phyloP scores from a whole-genome alignment of 1,140 invertebrate species.

The Thalassaphorura encarpata region DNA sequence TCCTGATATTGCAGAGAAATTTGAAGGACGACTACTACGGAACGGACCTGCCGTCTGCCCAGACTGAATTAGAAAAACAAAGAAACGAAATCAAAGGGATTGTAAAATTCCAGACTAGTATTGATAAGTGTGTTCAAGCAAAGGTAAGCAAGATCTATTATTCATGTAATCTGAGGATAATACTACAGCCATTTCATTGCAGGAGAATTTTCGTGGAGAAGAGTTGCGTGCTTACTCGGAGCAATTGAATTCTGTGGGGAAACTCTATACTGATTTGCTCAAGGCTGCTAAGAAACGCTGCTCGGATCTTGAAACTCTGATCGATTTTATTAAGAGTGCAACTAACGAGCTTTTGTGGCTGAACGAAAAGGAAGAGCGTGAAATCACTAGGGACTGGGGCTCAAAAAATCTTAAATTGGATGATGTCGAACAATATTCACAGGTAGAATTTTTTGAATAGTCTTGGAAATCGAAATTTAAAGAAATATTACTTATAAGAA shows the following conservation, averaged over 20 bases:
- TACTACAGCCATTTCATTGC: background rate
- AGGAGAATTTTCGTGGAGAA: conserved; percentile 76
- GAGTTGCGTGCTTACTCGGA: conserved; percentile 81
- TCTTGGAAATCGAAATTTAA: background rate
- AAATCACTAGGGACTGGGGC: conserved; percentile 91
- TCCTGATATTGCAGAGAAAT: conserved; percentile 62
- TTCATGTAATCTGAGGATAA: background rate
- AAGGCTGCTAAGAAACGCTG: conserved; percentile 76
- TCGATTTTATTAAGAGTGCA: conserved; percentile 86
- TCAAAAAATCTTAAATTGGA: conserved; percentile 83
- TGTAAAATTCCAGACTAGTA: conserved; percentile 85
- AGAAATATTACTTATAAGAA: conserved; percentile 12
- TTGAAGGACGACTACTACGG: conserved; percentile 86
- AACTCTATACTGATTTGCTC: conserved; percentile 77
- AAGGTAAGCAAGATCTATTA: conserved; percentile 41
- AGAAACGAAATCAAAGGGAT: conserved; percentile 86
- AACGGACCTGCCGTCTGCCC: conserved; percentile 79
- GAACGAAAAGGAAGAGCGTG: conserved; percentile 88
- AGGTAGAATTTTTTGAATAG: conserved; percentile 53
- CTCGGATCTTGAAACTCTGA: conserved; percentile 77
- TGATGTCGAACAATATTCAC: conserved; percentile 88
- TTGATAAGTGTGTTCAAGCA: conserved; percentile 55
- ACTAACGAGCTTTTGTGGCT: conserved; percentile 93
- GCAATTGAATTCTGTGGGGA: conserved; percentile 77
- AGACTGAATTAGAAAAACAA: conserved; percentile 77